These are phyloP conservation scores for Temnothorax ravouxi DNA, from an alignment of 2,888 invertebrate genomes.

Conservation along the genomic window DNA sequence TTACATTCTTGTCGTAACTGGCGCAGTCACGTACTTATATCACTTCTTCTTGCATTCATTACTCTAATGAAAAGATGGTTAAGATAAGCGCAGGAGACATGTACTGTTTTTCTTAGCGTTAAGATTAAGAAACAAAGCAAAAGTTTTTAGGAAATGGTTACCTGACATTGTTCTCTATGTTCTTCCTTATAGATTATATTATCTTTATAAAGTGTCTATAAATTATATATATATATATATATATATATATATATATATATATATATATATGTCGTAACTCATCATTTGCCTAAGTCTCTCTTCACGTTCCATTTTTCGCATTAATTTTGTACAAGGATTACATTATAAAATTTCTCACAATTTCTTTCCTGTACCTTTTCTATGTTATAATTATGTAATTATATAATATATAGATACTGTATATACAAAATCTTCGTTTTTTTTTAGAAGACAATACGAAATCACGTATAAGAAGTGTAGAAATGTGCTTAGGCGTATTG, in stretches of 20 bases:
- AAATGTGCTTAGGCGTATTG: background rate
- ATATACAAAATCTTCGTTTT: background rate
- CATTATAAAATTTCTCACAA: conserved; percentile 1
- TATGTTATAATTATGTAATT: background rate
- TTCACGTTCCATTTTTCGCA: background rate
- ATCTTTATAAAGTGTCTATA: conserved; percentile 24
- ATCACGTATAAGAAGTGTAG: background rate
- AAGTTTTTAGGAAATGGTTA: conserved; percentile 25
- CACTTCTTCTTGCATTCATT: conserved; percentile 11
- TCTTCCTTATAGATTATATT: conserved; percentile 38
- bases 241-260: no score
- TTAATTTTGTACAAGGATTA: background rate
- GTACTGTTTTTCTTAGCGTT: conserved; percentile 8
- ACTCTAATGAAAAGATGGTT: background rate
- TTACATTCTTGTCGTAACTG: conserved; percentile 19
- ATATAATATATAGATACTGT: background rate
- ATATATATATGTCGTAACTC: no score
- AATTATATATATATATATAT: conserved; percentile 16
- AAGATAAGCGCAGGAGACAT: background rate
- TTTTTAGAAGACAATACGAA: background rate
- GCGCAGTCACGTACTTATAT: conserved; percentile 35
- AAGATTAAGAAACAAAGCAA: background rate
- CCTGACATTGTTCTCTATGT: conserved; percentile 38
- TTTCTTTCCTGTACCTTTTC: background rate
- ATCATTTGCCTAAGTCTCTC: background rate